phyloP scores from a whole-genome alignment of 2,113 vertebrate species.

The Dicrurus megarhynchus region DNA sequence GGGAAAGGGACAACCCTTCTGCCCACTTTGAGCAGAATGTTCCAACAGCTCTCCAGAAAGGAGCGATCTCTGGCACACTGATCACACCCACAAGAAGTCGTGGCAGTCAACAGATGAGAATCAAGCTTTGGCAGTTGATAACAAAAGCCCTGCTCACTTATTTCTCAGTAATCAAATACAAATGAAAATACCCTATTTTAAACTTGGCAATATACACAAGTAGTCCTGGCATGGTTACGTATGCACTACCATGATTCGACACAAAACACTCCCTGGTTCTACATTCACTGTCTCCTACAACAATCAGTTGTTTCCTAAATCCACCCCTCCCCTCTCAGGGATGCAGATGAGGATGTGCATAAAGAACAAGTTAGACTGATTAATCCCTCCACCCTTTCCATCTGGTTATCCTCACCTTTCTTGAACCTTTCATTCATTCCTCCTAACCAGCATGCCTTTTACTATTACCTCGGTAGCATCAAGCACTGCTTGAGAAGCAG shows the following conservation, averaged over 20 bases:
- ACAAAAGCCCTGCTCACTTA: background rate
- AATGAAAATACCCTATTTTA: background rate
- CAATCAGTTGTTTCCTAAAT: background rate
- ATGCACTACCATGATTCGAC: background rate
- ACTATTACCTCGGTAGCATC: background rate
- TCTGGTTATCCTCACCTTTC: background rate
- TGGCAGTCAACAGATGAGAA: background rate
- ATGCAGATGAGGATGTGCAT: background rate
- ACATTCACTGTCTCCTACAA: background rate
- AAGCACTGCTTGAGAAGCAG: background rate
- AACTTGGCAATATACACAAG: background rate
- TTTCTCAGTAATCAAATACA: background rate
- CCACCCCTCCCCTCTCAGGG: background rate
- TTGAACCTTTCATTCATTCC: background rate
- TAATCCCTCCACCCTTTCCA: background rate
- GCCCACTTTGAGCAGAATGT: background rate
- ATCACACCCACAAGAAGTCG: background rate
- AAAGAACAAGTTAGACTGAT: background rate
- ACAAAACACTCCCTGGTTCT: background rate
- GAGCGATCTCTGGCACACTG: background rate
- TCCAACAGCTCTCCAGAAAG: background rate
- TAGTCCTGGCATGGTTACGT: background rate
- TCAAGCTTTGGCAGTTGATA: background rate
- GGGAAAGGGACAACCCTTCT: background rate
- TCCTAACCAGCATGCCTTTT: background rate